Evolutionary conservation across 2,113 vertebrate species (phyloP).

Genomic region (Cheilinus undulatus): DNA sequence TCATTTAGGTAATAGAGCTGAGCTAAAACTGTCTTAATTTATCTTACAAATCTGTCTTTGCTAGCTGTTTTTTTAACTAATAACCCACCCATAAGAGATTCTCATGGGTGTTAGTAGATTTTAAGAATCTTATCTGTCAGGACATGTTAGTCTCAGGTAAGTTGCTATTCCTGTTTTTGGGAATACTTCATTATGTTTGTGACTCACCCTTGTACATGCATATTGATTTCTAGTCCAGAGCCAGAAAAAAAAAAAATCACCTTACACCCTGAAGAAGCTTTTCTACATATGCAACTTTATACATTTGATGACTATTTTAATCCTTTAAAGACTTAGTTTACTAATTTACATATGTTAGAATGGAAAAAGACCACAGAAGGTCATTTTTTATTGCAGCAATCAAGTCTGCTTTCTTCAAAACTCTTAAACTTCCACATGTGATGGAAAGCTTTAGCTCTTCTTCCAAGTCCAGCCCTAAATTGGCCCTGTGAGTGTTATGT

Average conservation of each 20-base stretch:
- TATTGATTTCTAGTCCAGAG: neutral
- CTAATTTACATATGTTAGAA: neutral
- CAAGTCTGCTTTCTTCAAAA: neutral
- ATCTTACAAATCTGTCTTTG: neutral
- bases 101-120: neutral
- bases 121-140: neutral
- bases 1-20: too few relatives aligned
- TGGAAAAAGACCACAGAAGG: neutral
- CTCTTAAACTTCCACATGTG: conserved; percentile 16
- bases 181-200: neutral
- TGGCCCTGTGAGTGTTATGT: neutral
- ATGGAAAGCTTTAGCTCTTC: conserved; percentile 1
- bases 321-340: neutral
- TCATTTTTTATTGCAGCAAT: neutral
- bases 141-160: neutral
- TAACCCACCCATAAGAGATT: neutral
- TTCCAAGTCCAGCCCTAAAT: conserved; percentile 14
- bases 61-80: neutral
- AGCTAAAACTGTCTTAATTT: too few relatives aligned
- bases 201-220: neutral
- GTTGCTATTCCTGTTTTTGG: conserved; percentile 19
- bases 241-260: too few relatives aligned
- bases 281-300: too few relatives aligned
- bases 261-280: too few relatives aligned
- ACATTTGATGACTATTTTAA: neutral